A percentile compares a stretch with the other conserved stretches of the same genome.
These are phyloP conservation scores for Cheilosia pagana DNA, from an alignment of 2,888 invertebrate species.

Conservation along the genomic window DNA sequence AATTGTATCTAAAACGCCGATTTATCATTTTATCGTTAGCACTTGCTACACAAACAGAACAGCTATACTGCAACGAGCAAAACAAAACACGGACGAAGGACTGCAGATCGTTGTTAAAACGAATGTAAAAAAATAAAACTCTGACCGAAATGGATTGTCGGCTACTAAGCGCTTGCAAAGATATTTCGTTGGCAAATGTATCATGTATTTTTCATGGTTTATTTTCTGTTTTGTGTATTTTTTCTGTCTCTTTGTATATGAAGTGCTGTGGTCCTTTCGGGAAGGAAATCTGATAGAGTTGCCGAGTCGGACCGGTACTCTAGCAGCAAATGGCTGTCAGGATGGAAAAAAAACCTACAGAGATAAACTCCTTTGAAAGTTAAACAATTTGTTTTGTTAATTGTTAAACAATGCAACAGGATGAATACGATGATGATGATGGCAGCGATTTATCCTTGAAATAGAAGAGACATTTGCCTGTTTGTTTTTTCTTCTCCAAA, in stretches of 20 bases:
- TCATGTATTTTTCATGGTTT: slow-evolving; percentile 13
- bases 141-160: slow-evolving; percentile 46
- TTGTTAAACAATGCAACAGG: slow-evolving; percentile 76
- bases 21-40: slow-evolving; percentile 69
- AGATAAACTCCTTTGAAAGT: slow-evolving; percentile 67
- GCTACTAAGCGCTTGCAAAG: slow-evolving; percentile 50
- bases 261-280: slow-evolving; percentile 27
- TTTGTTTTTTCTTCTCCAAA: background rate
- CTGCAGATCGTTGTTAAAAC: slow-evolving; percentile 30
- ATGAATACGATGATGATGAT: slow-evolving; percentile 43
- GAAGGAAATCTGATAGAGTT: slow-evolving; percentile 42
- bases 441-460: slow-evolving; percentile 37
- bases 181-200: slow-evolving; percentile 21
- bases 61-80: slow-evolving; percentile 25
- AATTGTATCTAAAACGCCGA: slow-evolving; percentile 61
- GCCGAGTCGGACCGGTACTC: slow-evolving; percentile 10
- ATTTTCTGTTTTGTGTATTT: background rate
- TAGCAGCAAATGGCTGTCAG: slow-evolving; percentile 19
- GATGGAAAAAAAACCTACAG: background rate
- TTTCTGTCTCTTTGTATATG: slow-evolving; percentile 7
- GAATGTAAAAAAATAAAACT: slow-evolving; percentile 3
- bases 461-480: background rate
- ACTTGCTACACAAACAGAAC: slow-evolving; percentile 50
- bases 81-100: slow-evolving; percentile 26
- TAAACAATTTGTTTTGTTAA: slow-evolving; percentile 76